Evolutionary conservation across 2,888 invertebrate species (phyloP).

Genomic region (Pristionchus arcanus): DNA sequence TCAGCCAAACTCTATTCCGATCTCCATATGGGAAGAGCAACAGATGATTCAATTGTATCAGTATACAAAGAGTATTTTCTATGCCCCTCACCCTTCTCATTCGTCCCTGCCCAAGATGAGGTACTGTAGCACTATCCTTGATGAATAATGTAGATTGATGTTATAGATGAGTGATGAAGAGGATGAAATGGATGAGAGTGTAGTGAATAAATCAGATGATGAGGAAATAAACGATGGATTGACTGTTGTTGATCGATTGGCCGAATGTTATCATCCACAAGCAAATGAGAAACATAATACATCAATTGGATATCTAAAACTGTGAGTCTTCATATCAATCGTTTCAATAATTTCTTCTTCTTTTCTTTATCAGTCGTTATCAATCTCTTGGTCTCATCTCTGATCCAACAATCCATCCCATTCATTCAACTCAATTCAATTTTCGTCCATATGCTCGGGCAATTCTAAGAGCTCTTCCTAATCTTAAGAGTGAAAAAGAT

Average conservation of each 20-base stretch:
- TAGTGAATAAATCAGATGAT: background rate
- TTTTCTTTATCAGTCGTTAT: background rate
- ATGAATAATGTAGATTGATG: background rate
- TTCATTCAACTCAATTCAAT: background rate
- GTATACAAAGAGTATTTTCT: conserved; percentile 21
- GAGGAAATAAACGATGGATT: background rate
- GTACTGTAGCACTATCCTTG: background rate
- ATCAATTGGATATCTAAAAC: background rate
- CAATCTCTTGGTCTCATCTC: background rate
- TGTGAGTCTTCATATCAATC: background rate
- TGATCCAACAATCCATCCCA: background rate
- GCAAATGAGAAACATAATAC: background rate
- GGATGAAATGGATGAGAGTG: no score
- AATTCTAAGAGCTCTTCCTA: conserved; percentile 28
- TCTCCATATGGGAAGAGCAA: background rate
- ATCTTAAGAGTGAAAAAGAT: background rate
- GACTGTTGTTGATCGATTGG: conserved; percentile 48
- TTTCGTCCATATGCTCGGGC: conserved; percentile 13
- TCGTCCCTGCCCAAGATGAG: background rate
- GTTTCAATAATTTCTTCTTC: no score
- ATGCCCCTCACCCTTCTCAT: conserved; percentile 4
- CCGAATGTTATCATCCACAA: background rate
- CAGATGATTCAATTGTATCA: background rate
- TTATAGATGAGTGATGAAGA: no score
- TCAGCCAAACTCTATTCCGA: background rate